Conservation (phyloP, 1,140 invertebrate species). For the Plodia interpunctella region DNA sequence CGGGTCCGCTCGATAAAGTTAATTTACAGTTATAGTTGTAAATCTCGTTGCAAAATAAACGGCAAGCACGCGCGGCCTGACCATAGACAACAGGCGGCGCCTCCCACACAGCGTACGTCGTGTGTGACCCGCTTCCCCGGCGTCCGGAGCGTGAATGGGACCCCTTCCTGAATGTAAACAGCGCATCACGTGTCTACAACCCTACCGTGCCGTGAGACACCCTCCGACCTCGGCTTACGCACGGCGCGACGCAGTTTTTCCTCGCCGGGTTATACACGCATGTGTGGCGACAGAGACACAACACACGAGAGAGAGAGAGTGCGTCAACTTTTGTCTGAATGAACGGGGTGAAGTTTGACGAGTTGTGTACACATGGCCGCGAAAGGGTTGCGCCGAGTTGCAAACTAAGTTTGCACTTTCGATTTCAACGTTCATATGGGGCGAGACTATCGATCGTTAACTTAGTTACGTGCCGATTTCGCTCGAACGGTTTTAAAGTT, state of each 20-base stretch:
- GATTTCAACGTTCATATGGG: slow-evolving; percentile 67
- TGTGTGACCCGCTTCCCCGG: slow-evolving; percentile 31
- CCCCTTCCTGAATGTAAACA: slow-evolving; percentile 37
- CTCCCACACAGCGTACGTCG: slow-evolving; percentile 52
- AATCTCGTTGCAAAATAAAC: slow-evolving; percentile 74
- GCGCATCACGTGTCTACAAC: slow-evolving; percentile 36
- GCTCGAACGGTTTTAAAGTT: slow-evolving; percentile 16
- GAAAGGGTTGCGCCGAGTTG: slow-evolving; percentile 62
- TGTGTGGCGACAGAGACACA: slow-evolving; percentile 52
- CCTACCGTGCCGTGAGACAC: slow-evolving; percentile 32
- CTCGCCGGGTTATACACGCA: slow-evolving; percentile 35
- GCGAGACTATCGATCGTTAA: slow-evolving; percentile 50
- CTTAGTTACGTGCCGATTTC: slow-evolving; percentile 34
- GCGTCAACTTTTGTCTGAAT: slow-evolving; percentile 54
- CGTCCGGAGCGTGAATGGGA: slow-evolving; percentile 37
- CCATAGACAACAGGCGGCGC: slow-evolving; percentile 65
- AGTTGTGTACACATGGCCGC: slow-evolving; percentile 50
- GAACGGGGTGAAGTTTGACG: slow-evolving; percentile 64
- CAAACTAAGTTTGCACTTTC: slow-evolving; percentile 63
- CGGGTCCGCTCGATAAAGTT: slow-evolving; percentile 69
- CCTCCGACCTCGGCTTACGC: slow-evolving; percentile 18
- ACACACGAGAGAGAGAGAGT: slow-evolving; percentile 56
- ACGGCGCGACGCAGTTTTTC: slow-evolving; percentile 19
- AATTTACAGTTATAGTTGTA: slow-evolving; percentile 76
- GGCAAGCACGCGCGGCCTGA: slow-evolving; percentile 65